phyloP scores from a whole-genome alignment of 2,797 vertebrate species.

The Neostethus bicornis region DNA sequence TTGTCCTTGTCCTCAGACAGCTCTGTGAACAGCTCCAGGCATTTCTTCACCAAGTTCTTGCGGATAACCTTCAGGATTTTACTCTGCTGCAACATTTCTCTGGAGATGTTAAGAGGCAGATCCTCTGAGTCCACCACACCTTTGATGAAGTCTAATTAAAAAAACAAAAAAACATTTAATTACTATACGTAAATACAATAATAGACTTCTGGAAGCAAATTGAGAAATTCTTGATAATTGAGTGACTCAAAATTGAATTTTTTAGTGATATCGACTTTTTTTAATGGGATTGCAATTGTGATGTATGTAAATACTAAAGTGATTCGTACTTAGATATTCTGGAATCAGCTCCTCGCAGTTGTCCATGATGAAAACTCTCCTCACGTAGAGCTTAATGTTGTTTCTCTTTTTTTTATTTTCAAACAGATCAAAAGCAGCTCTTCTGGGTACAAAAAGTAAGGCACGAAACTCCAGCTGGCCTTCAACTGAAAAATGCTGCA shows the following conservation, averaged over 20 bases:
- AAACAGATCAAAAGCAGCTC: conserved; percentile 91
- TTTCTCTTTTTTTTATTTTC: conserved; percentile 94
- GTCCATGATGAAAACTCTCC: conserved; percentile 97
- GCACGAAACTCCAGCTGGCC: conserved; percentile 93
- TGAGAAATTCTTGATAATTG: background rate
- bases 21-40: conserved; percentile 91
- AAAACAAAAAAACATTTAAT: conserved; percentile 11
- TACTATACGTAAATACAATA: background rate
- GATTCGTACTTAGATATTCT: conserved; percentile 92
- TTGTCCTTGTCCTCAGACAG: conserved; percentile 92
- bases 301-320: background rate
- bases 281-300: background rate
- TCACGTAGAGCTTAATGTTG: conserved; percentile 95
- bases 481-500: conserved; percentile 83
- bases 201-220: background rate
- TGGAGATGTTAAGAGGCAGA: conserved; percentile 93
- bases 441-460: conserved; percentile 88
- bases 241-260: background rate
- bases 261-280: background rate
- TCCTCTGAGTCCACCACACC: conserved; percentile 96
- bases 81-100: conserved; percentile 98
- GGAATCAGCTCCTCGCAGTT: conserved; percentile 97
- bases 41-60: conserved; percentile 97
- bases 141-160: conserved; percentile 87
- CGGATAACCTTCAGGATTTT: conserved; percentile 97